Percentiles rank a stretch among this genome's conserved stretches.
phyloP scores from a whole-genome alignment of 2,113 vertebrate species.

The Rattus norvegicus region DNA sequence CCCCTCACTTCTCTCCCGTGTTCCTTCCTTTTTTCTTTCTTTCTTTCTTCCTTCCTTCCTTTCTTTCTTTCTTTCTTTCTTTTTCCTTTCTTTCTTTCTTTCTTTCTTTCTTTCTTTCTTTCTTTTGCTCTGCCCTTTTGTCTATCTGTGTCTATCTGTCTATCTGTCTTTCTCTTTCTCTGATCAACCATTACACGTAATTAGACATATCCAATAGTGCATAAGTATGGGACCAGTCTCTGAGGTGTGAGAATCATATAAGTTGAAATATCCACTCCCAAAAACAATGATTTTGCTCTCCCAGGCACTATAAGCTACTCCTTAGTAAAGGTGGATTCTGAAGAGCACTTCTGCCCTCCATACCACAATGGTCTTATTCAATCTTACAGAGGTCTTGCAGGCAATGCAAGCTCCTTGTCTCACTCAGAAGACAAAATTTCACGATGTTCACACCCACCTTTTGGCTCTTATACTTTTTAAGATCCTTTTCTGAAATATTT shows the following conservation, averaged over 20 bases:
- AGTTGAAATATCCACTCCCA: not conserved
- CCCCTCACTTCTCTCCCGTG: not conserved
- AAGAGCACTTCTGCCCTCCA: not conserved
- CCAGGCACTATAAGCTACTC: not conserved
- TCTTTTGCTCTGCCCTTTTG: no score
- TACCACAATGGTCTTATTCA: not conserved
- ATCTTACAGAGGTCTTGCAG: not conserved
- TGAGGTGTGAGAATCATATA: not conserved
- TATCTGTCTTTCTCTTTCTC: not conserved
- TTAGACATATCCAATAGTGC: not conserved
- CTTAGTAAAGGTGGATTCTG: not conserved
- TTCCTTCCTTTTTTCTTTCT: no score
- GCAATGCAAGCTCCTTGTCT: not conserved
- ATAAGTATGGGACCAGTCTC: not conserved
- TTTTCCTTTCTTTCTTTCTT: not conserved
- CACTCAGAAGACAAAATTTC: not conserved
- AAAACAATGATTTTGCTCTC: not conserved
- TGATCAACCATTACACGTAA: not conserved
- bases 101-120: not conserved
- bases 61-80: no score
- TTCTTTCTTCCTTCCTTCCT: not conserved
- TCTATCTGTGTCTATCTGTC: not conserved
- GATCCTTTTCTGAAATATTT: not conserved
- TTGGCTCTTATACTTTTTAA: not conserved
- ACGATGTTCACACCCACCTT: not conserved